Evolutionary conservation across 1,140 invertebrate species (phyloP), one percentile per base, ranked within the genome.

Genomic region (Oncopeltus fasciatus): DNA sequence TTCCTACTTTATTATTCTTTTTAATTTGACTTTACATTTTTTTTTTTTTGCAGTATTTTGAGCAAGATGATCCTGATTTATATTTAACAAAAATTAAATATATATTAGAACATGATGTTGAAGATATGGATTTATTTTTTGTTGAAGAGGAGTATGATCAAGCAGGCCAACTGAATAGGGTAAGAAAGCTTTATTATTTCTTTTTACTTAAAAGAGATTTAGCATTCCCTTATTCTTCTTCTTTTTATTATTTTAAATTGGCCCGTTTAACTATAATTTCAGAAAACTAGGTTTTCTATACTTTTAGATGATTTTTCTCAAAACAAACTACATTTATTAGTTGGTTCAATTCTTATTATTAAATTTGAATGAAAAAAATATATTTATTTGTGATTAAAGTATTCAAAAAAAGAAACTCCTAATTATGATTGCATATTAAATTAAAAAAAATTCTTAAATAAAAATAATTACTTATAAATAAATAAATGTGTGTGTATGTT

Each of bases 61-160:
- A 95, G 71, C 90, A 92, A 76, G 92, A 96, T 71, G 92, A 95
- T 75, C 92, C 92, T 0, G 92, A 95, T 73, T 75, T 95, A 26
- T 95, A 92, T 73, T 76, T 92, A 58, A 86, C 86, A 14, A 95
- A 95, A 77, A 85, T 96, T 16, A 92, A 91, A 71, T 95, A 92
- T 73, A 88, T 96, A 58, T 74, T 93, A 60, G 90, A 94, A 67
- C 91, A 93, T 66, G 87, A 94, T 75, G 83, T 94, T 38, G 86
- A 88, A 49, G 82, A 83, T 38, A 84, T 92, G 76, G 90, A 95
- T 70, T 72, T 95, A 51, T 87, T 80, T 71, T 95, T 95, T 73
- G 80, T 85, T 3, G 92, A 95, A 72, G 92, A 95, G 70, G 83
- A 92, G 67, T 95, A 94, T 72, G 86, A 89, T 71, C 73, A 77